These are phyloP conservation scores for Aphelinus certus DNA, from an alignment of 1,140 invertebrate species.

Conservation along the genomic window DNA sequence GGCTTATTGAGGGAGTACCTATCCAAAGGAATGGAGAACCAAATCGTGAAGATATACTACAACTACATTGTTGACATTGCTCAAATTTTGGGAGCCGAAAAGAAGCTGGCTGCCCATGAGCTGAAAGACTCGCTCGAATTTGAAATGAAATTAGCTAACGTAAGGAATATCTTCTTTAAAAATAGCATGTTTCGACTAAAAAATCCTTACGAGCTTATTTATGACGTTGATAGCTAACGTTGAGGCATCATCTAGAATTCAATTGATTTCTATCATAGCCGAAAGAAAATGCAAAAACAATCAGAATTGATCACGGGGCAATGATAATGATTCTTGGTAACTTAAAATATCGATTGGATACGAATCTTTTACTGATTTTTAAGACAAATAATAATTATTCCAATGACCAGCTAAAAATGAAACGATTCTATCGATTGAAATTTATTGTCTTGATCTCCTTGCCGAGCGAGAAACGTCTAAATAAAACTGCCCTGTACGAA, in stretches of 20 bases:
- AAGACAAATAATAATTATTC: neutral
- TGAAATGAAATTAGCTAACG: constrained; percentile 68
- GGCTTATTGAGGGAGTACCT: constrained; percentile 88
- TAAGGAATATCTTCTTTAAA: constrained; percentile 65
- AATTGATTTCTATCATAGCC: too few relatives aligned
- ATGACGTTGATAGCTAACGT: too few relatives aligned
- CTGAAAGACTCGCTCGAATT: constrained; percentile 87
- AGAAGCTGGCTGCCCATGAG: constrained; percentile 74
- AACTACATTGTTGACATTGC: constrained; percentile 90
- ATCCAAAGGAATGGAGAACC: constrained; percentile 82
- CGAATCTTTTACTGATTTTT: too few relatives aligned
- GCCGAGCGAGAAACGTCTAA: constrained; percentile 87
- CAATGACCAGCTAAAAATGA: neutral
- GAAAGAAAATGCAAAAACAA: too few relatives aligned
- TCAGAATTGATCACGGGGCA: too few relatives aligned
- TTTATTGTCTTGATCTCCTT: constrained; percentile 77
- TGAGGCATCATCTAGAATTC: too few relatives aligned
- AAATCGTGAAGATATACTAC: constrained; percentile 82
- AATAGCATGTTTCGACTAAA: too few relatives aligned
- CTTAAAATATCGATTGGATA: too few relatives aligned
- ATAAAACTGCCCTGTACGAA: constrained; percentile 91
- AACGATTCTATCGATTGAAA: too few relatives aligned
- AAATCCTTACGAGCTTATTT: too few relatives aligned
- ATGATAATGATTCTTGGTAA: too few relatives aligned
- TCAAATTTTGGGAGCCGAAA: constrained; percentile 84